phyloP scores from a whole-genome alignment of 2,113 vertebrate species.

The Rhinogobius similis region DNA sequence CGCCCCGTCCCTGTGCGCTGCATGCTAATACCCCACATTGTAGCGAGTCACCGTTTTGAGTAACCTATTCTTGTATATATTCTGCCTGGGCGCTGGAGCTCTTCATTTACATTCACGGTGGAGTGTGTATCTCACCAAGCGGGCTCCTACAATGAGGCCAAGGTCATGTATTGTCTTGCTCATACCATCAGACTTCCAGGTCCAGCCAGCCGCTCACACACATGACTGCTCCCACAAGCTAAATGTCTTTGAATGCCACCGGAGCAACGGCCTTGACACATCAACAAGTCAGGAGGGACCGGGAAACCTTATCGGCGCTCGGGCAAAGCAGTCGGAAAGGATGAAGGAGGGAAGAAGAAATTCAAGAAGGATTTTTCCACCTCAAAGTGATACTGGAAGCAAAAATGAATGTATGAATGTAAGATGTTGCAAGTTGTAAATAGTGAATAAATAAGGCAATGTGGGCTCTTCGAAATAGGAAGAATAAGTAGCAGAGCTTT shows the following conservation, averaged over 20 bases:
- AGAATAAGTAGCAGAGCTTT: background rate
- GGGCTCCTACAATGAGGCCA: conserved; percentile 53
- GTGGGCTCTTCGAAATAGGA: background rate
- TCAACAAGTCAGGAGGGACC: conserved; percentile 45
- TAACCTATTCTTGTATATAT: conserved; percentile 23
- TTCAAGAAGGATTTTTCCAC: background rate
- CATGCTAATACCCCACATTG: conserved; percentile 36
- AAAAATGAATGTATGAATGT: background rate
- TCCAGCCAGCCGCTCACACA: conserved; percentile 44
- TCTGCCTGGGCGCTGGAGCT: conserved; percentile 10
- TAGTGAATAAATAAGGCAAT: conserved; percentile 25
- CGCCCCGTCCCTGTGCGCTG: conserved; percentile 22
- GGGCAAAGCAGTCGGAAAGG: conserved; percentile 6
- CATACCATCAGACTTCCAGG: conserved; percentile 55
- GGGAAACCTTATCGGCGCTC: conserved; percentile 29
- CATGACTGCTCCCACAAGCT: conserved; percentile 43
- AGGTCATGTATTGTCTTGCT: conserved; percentile 69
- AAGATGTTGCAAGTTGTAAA: conserved; percentile 16
- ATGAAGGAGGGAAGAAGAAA: conserved; percentile 14
- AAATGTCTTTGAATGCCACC: conserved; percentile 56
- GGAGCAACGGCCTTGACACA: conserved; percentile 39
- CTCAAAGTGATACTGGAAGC: conserved; percentile 19
- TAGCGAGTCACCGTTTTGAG: conserved; percentile 43
- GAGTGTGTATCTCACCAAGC: conserved; percentile 31
- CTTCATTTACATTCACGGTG: conserved; percentile 66